Base-by-base conservation (phyloP, 2,888 invertebrate species). In the Labia minor region DNA sequence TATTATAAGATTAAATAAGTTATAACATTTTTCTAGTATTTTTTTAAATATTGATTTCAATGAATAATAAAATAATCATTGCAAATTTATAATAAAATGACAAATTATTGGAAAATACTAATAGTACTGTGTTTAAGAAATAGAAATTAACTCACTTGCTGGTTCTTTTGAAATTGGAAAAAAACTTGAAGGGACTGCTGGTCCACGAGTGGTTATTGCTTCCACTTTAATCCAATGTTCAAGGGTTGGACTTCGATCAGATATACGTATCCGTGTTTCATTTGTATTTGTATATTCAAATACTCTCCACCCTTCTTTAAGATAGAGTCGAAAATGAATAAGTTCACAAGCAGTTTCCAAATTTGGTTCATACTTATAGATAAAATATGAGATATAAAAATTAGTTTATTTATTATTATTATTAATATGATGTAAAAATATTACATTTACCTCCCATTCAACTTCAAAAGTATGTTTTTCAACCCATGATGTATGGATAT, bases 241-340 rank as follows among this genome's bases (percentile, higher is more conserved):
- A 19, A 68, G 69, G 63, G 67, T 67, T 18, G 71, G 71, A 63
- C 67, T 70, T 11, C 69, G 69, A 64, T 71, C 67, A 18, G 69
- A 67, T 61, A 71, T 67, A 64, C 67, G 65, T 33, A 70, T 66
- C 61, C 63, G 67, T 14, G 63, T 66, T 64, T 68, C 62, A 21
- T 64, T 68, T n/a, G 71, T 71, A 14, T 21, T 67, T 14, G 68
- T 67, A 68, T 70, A 70, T 21, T 70, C 66, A 64, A 68, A 70
- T 64, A 66, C 69, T 19, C 71, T 67, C 70, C 70, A 70, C 37
- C 68, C 68, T 66, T 70, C 71, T 33, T 69, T 68, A 11, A 71
- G 26, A 33, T 70, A 70, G 64, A 71, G 67, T 19, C 68, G 66
- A 65, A 69, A 71, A 66, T 70, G 68, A 19, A 68, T 63, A 65